Conservation (phyloP, 2,113 vertebrate species). For the Xiphias gladius region DNA sequence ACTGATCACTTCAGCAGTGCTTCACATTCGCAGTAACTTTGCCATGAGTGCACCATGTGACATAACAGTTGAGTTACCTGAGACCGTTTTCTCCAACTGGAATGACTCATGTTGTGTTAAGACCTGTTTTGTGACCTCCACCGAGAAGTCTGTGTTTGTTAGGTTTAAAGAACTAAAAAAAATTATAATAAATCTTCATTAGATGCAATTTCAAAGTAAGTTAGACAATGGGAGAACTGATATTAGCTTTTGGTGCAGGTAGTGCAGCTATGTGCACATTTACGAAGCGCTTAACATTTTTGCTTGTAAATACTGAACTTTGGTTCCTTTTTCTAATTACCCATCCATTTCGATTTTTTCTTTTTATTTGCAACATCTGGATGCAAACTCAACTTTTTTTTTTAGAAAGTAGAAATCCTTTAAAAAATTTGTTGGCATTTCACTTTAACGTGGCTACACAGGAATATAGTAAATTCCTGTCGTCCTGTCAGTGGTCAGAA, state of each 20-base stretch:
- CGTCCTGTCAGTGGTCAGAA: neutral
- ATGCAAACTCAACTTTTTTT: neutral
- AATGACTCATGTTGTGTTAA: neutral
- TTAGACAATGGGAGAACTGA: neutral
- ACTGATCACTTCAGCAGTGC: neutral
- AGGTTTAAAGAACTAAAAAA: neutral
- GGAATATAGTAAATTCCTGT: too few species aligned
- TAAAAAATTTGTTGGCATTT: neutral
- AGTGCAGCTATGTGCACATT: neutral
- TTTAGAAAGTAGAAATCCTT: too few species aligned
- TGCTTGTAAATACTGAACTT: neutral
- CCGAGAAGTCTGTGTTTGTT: neutral
- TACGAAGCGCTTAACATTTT: neutral
- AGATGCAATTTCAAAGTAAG: neutral
- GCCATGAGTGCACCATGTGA: neutral
- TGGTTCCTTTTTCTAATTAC: neutral
- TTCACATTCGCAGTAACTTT: neutral
- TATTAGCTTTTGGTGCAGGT: neutral
- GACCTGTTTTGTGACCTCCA: neutral
- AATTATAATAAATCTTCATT: too few species aligned
- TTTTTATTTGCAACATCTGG: neutral
- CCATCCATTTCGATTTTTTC: neutral
- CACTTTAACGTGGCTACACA: neutral
- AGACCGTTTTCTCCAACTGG: neutral
- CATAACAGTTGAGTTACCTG: neutral